A percentile compares a stretch with the other conserved stretches of the same genome.
Evolutionary conservation across 1,140 invertebrate species (phyloP).

Genomic region (Eciton burchellii): DNA sequence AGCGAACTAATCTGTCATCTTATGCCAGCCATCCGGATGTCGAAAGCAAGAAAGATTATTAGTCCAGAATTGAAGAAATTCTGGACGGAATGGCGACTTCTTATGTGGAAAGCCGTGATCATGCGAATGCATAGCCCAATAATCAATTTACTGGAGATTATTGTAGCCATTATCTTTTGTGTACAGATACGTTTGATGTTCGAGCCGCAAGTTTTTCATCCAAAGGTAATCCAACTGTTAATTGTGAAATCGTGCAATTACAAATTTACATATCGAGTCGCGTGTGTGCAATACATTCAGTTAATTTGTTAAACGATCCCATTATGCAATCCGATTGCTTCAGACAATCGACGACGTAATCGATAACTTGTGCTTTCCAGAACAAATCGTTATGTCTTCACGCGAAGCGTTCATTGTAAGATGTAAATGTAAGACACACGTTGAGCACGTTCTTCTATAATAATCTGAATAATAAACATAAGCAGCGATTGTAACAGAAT

Average conservation of each 20-base stretch:
- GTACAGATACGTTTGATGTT: constrained; percentile 73
- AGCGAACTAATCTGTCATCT: neutral
- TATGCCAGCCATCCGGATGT: neutral
- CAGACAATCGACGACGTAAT: no score
- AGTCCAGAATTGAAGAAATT: constrained; percentile 38
- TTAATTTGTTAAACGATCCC: no score
- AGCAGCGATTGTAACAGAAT: neutral
- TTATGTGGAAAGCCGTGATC: constrained; percentile 71
- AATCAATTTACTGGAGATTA: constrained; percentile 60
- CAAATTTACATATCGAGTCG: neutral
- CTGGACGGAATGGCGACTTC: constrained; percentile 37
- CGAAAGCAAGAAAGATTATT: neutral
- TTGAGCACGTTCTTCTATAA: no score
- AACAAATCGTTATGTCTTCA: no score
- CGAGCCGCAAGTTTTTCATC: constrained; percentile 55
- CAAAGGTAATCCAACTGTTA: constrained; percentile 13
- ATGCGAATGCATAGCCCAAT: constrained; percentile 61
- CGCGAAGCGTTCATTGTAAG: no score
- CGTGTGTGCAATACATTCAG: neutral
- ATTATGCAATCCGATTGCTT: no score
- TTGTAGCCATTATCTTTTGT: constrained; percentile 65
- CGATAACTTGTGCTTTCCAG: no score
- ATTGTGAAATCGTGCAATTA: neutral
- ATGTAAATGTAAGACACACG: no score
- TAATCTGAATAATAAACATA: no score